phyloP scores from a whole-genome alignment of 2,888 invertebrate genomes.

The Callosobruchus maculatus region DNA sequence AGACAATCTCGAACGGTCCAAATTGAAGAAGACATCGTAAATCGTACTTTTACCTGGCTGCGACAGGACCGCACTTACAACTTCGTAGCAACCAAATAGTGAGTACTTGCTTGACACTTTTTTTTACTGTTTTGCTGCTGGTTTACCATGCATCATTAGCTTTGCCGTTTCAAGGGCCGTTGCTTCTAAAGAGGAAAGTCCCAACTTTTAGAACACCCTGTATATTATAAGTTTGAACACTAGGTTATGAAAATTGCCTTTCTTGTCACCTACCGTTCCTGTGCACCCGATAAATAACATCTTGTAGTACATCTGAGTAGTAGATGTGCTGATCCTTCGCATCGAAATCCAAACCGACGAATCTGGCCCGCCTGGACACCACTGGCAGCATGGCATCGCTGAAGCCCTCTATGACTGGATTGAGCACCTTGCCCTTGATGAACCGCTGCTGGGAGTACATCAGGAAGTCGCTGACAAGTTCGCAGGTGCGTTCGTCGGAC shows the following conservation, averaged over 20 bases:
- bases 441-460: conserved; percentile 91
- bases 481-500: conserved; percentile 73
- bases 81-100: too few relatives aligned
- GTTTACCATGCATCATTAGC: too few relatives aligned
- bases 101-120: too few relatives aligned
- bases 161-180: too few relatives aligned
- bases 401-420: conserved; percentile 86
- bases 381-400: conserved; percentile 95
- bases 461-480: conserved; percentile 79
- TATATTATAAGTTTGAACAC: too few relatives aligned
- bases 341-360: conserved; percentile 94
- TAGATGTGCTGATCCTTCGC: conserved; percentile 88
- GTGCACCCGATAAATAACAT: conserved; percentile 85
- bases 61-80: too few relatives aligned
- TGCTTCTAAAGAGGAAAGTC: too few relatives aligned
- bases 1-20: too few relatives aligned
- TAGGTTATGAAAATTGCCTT: not conserved
- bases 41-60: too few relatives aligned
- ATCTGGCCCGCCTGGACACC: conserved; percentile 84
- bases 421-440: conserved; percentile 87
- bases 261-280: conserved; percentile 53
- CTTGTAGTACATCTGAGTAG: conserved; percentile 95
- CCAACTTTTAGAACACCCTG: too few relatives aligned
- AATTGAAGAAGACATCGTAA: too few relatives aligned
- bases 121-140: too few relatives aligned